phyloP scores from a whole-genome alignment of 2,888 invertebrate species.

The Hypena proboscidalis region DNA sequence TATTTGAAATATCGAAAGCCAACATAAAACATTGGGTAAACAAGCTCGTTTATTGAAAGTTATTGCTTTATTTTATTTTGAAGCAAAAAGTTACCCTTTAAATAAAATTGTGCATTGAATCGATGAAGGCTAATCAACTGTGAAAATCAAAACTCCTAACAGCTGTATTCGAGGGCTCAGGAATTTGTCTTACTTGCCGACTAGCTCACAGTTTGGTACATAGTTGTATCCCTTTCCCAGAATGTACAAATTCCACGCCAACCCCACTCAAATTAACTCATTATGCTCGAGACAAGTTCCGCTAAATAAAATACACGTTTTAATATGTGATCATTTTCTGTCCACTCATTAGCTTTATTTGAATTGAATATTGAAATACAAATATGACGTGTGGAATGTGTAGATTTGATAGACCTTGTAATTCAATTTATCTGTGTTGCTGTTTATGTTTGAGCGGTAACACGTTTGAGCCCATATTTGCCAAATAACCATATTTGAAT shows the following conservation, averaged over 20 bases:
- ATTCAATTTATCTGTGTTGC: neutral
- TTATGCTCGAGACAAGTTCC: constrained; percentile 61
- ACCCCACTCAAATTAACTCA: constrained; percentile 66
- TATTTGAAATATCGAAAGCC: constrained; percentile 51
- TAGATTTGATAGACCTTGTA: no score
- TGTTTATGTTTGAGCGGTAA: neutral
- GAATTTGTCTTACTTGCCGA: constrained; percentile 56
- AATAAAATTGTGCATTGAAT: constrained; percentile 24
- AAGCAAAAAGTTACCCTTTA: constrained; percentile 20
- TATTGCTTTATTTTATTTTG: constrained; percentile 25
- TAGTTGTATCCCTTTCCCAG: constrained; percentile 55
- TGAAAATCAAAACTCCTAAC: constrained; percentile 32
- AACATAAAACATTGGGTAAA: constrained; percentile 47
- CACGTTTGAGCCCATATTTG: constrained; percentile 6
- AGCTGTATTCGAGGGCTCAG: constrained; percentile 34
- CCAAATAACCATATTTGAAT: constrained; percentile 30
- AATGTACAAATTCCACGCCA: constrained; percentile 55
- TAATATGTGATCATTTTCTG: no score
- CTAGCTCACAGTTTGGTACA: constrained; percentile 54
- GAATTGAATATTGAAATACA: no score
- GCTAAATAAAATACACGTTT: constrained; percentile 1
- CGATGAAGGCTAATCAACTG: constrained; percentile 26
- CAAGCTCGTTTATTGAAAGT: constrained; percentile 38
- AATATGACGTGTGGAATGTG: no score
- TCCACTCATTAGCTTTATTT: no score